Percentiles rank a stretch among this genome's conserved stretches.
These are phyloP conservation scores for Halocynthia roretzi DNA, from an alignment of 23 tunicate genomes.

Conservation along the genomic window DNA sequence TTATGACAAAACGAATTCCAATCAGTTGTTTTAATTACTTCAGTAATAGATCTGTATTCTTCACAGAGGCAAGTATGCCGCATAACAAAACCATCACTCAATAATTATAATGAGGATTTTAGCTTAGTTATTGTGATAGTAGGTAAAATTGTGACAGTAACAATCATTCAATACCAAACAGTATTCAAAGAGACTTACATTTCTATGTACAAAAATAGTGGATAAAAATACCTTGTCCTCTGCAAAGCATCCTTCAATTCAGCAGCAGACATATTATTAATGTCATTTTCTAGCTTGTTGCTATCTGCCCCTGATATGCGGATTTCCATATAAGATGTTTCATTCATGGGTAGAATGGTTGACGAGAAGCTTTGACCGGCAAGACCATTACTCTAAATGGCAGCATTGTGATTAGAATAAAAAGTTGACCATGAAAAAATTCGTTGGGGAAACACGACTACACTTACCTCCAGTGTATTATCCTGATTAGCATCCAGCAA, in stretches of 20 bases:
- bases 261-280: background rate
- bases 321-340: conserved; percentile 69
- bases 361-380: conserved; percentile 3
- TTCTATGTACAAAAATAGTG: too few species aligned
- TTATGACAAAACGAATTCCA: too few species aligned
- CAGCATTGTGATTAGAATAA: background rate
- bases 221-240: conserved; percentile 6
- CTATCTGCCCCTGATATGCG: background rate
- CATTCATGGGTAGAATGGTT: conserved; percentile 32
- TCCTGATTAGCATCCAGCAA: conserved; percentile 10
- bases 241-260: conserved; percentile 1
- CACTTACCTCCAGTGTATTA: background rate
- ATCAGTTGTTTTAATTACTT: too few species aligned
- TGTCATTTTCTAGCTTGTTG: background rate
- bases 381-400: background rate
- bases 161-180: too few species aligned
- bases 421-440: background rate
- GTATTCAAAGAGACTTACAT: too few species aligned
- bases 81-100: background rate
- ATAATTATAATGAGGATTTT: background rate
- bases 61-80: background rate
- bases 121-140: too few species aligned
- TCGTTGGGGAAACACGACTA: background rate
- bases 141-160: too few species aligned
- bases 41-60: too few species aligned